Evolutionary conservation across 2,113 vertebrate genomes (phyloP).

Genomic region (Arvicanthis niloticus): DNA sequence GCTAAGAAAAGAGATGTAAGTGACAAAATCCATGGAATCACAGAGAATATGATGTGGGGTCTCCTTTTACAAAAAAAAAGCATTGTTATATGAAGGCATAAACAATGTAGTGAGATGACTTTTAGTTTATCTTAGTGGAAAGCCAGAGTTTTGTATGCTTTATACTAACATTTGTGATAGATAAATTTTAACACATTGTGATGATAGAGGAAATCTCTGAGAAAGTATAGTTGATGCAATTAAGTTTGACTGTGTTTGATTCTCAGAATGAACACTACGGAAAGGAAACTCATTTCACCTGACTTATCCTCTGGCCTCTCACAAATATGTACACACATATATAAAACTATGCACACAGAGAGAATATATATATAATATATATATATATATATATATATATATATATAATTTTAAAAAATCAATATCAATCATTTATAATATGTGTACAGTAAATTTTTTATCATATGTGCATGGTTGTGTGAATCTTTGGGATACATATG

Average conservation of each 20-base stretch:
- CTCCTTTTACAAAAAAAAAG: neutral
- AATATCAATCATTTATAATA: neutral
- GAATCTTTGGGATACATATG: neutral
- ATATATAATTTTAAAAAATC: neutral
- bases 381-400: too few species aligned
- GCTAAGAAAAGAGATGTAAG: neutral
- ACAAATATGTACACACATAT: neutral
- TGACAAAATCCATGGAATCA: neutral
- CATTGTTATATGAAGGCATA: constrained; percentile 22
- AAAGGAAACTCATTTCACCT: neutral
- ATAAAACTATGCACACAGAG: neutral
- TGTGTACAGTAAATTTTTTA: neutral
- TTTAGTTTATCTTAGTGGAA: constrained; percentile 9
- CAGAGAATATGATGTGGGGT: constrained; percentile 27
- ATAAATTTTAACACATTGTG: neutral
- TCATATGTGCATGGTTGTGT: neutral
- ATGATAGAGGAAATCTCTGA: neutral
- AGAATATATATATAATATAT: too few species aligned
- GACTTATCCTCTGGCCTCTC: neutral
- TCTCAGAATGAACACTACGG: neutral
- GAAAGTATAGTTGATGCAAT: fast-evolving
- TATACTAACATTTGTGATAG: neutral
- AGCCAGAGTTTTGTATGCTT: neutral
- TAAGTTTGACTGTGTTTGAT: neutral
- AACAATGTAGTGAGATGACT: neutral